Percentiles rank a stretch among this genome's conserved stretches.
Conservation (phyloP, 2,797 vertebrate species). For the Chloroceryle amazona region DNA sequence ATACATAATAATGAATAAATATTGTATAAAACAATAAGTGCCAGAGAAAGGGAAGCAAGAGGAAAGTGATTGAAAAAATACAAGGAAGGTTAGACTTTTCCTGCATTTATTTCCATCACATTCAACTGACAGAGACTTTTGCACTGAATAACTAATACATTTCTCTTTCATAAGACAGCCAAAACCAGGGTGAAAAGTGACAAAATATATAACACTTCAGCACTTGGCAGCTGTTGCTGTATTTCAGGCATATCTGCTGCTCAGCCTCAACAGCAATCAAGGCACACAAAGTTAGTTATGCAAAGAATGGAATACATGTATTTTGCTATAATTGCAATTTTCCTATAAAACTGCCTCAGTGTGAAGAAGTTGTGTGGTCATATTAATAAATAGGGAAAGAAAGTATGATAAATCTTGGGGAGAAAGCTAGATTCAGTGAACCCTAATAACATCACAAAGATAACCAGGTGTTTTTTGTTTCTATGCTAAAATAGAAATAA, state of each 20-base stretch:
- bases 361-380: background rate
- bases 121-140: slow-evolving; percentile 7
- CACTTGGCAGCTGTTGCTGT: background rate
- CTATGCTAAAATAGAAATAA: background rate
- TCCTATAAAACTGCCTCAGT: background rate
- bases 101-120: background rate
- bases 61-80: background rate
- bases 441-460: background rate
- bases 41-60: background rate
- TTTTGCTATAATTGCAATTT: background rate
- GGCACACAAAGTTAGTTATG: background rate
- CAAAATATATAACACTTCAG: background rate
- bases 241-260: background rate
- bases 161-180: background rate
- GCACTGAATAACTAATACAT: slow-evolving; percentile 10
- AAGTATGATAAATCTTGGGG: background rate
- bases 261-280: background rate
- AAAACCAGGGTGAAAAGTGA: background rate
- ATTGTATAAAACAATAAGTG: background rate
- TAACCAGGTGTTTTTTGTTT: background rate
- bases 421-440: background rate
- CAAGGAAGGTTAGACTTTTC: background rate
- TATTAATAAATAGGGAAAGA: background rate
- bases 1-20: background rate
- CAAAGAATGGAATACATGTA: background rate